phyloP scores from a whole-genome alignment of 2,888 invertebrate genomes.

The Lepidochitona cinerea region DNA sequence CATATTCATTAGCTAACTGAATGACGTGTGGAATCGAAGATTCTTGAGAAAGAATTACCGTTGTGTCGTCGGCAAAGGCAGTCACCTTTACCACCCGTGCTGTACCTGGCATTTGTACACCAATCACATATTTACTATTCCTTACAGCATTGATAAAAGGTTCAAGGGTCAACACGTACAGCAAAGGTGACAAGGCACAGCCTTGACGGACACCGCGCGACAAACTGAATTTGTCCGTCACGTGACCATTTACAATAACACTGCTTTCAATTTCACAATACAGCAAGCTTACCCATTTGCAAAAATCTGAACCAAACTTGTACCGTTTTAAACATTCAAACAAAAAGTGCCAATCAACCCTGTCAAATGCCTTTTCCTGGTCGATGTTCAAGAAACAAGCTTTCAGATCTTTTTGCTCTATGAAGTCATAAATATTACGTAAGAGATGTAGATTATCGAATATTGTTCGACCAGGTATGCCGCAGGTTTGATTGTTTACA shows the following conservation, averaged over 20 bases:
- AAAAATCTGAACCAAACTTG: constrained; percentile 34
- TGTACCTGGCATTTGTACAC: constrained; percentile 17
- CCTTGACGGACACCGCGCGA: neutral
- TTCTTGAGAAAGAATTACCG: constrained; percentile 6
- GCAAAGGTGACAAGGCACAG: neutral
- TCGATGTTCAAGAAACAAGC: constrained; percentile 35
- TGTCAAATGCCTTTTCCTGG: constrained; percentile 44
- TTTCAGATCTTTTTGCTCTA: constrained; percentile 29
- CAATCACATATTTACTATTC: constrained; percentile 8
- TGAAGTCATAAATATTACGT: constrained; percentile 33
- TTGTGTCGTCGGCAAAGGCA: constrained; percentile 18
- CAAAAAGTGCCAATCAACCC: constrained; percentile 35
- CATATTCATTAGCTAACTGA: constrained; percentile 9
- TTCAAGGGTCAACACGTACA: constrained; percentile 5
- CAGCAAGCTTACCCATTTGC: constrained; percentile 34
- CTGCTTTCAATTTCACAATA: constrained; percentile 18
- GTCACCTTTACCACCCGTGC: constrained; percentile 7
- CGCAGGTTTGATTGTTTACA: constrained; percentile 35
- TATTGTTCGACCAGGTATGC: constrained; percentile 33
- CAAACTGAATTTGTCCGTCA: neutral
- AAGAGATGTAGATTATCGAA: constrained; percentile 37
- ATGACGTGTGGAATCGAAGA: neutral
- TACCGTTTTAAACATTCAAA: constrained; percentile 30
- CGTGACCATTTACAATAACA: neutral
- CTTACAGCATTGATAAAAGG: neutral